Conservation (phyloP, 2,888 invertebrate species). For the Crematogaster levior region DNA sequence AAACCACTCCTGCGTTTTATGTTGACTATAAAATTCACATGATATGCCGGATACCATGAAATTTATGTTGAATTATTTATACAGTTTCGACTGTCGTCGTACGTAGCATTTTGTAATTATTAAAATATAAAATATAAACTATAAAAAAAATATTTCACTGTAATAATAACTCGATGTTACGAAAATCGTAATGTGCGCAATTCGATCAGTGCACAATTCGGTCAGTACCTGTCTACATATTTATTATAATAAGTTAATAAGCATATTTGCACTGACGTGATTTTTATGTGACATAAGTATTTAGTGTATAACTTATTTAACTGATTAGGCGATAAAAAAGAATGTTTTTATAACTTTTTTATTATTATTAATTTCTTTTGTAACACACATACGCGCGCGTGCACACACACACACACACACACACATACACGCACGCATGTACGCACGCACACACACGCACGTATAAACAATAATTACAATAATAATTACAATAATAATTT, state of each 20-base stretch:
- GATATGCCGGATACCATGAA: constrained; percentile 47
- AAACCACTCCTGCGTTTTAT: constrained; percentile 56
- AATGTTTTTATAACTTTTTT: not conserved
- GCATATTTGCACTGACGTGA: not conserved
- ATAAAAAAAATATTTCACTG: not conserved
- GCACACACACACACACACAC: not conserved
- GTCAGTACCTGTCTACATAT: not conserved
- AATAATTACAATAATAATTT: not conserved
- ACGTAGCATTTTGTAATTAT: constrained; percentile 6
- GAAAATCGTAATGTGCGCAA: constrained; percentile 9
- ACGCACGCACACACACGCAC: not conserved
- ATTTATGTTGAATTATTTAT: constrained; percentile 67
- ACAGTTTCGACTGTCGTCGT: constrained; percentile 12
- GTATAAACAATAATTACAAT: not conserved
- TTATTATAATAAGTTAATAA: not conserved
- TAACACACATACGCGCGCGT: not conserved
- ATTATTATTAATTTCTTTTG: not conserved
- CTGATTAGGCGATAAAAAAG: not conserved
- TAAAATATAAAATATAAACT: no score
- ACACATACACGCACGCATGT: not conserved
- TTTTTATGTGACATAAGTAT: not conserved
- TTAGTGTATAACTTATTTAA: not conserved
- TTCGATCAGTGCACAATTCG: constrained; percentile 2
- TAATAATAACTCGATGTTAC: constrained; percentile 6
- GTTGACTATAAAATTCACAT: constrained; percentile 64